Percentiles rank a stretch among this genome's conserved stretches.
These are phyloP conservation scores for Hylaea fasciaria DNA, from an alignment of 2,888 invertebrate genomes.

Conservation along the genomic window DNA sequence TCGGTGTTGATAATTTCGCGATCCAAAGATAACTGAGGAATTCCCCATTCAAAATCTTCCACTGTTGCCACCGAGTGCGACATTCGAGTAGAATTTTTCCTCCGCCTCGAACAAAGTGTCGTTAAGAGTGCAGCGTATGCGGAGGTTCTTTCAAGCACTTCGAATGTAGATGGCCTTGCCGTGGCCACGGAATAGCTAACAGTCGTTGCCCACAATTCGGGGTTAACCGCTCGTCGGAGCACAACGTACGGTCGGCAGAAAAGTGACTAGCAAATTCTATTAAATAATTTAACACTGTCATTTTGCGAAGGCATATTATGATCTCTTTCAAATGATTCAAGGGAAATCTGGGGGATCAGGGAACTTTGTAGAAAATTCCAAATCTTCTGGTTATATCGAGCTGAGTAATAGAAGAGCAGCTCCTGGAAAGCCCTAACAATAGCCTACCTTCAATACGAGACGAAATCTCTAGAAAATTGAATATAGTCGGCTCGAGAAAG, in stretches of 20 bases:
- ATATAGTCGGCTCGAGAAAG: too few species aligned
- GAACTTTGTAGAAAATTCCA: too few species aligned
- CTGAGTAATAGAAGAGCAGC: too few species aligned
- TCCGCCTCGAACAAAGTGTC: slow-evolving; percentile 25
- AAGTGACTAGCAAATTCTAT: slow-evolving; percentile 7
- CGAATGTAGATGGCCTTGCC: slow-evolving; percentile 78
- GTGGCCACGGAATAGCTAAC: slow-evolving; percentile 11
- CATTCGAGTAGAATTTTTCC: slow-evolving; percentile 14
- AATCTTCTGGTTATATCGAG: too few species aligned
- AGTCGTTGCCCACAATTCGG: slow-evolving; percentile 63
- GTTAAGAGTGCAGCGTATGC: slow-evolving; percentile 40
- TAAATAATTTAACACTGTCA: background rate
- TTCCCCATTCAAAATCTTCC: slow-evolving; percentile 3
- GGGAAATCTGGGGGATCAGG: too few species aligned
- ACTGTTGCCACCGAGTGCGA: background rate
- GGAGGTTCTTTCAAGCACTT: slow-evolving; percentile 57
- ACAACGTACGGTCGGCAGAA: slow-evolving; percentile 35
- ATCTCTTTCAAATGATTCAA: too few species aligned
- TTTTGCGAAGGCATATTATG: too few species aligned
- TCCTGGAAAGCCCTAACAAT: too few species aligned
- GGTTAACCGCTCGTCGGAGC: slow-evolving; percentile 64
- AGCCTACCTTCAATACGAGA: too few species aligned
- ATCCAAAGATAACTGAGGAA: background rate
- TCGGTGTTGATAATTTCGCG: too few species aligned
- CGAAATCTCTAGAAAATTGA: too few species aligned